Conservation (phyloP, 2,888 invertebrate genomes). For the Clanis bilineata region DNA sequence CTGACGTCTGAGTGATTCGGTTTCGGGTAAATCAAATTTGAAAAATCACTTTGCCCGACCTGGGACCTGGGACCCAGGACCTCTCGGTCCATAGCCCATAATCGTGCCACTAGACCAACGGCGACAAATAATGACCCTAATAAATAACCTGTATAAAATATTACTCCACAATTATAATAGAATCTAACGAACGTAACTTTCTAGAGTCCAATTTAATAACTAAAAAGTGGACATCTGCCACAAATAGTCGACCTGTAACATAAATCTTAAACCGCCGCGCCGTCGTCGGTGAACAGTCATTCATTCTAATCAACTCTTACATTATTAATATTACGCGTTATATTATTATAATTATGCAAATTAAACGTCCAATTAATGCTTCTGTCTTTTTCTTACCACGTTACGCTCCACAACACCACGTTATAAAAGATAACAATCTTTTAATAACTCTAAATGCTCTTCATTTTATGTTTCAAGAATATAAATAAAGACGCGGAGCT, state of each 20-base stretch:
- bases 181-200: too few relatives aligned
- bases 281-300: neutral
- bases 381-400: constrained; percentile 7
- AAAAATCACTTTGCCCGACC: too few relatives aligned
- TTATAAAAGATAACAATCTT: neutral
- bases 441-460: constrained; percentile 11
- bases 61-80: too few relatives aligned
- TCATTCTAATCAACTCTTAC: neutral
- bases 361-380: constrained; percentile 9
- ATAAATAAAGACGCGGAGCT: constrained; percentile 18
- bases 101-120: too few relatives aligned
- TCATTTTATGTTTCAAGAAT: constrained; percentile 7
- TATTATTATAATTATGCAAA: constrained; percentile 6
- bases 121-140: too few relatives aligned
- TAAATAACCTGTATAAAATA: too few relatives aligned
- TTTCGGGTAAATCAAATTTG: too few relatives aligned
- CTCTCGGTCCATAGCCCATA: too few relatives aligned
- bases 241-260: neutral
- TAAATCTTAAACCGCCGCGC: neutral
- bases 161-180: too few relatives aligned
- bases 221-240: neutral
- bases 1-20: too few relatives aligned
- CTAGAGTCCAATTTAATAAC: too few relatives aligned
- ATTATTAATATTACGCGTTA: neutral
- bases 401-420: constrained; percentile 18